Percentiles rank a stretch among this genome's conserved stretches.
Conservation (phyloP, 2,113 vertebrate genomes). For the Corvus moneduloides region DNA sequence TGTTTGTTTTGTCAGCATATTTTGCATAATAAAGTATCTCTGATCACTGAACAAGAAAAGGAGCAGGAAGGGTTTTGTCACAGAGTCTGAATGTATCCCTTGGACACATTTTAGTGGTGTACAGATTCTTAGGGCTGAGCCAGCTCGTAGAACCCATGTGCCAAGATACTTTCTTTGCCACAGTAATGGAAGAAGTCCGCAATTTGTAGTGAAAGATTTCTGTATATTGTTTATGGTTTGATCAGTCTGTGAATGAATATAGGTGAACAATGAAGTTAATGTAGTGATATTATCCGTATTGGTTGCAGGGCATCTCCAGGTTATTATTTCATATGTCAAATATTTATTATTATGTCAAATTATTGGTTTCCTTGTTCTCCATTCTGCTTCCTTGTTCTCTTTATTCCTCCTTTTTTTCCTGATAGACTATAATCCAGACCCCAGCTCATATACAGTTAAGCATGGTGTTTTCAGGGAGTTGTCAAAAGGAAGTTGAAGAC, state of each 20-base stretch:
- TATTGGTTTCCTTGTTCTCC: not conserved
- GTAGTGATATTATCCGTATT: not conserved
- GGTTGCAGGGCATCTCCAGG: not conserved
- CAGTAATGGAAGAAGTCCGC: not conserved
- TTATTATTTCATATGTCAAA: not conserved
- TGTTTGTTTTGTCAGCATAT: not conserved
- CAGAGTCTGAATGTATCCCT: not conserved
- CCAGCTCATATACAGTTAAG: not conserved
- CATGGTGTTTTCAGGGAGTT: not conserved
- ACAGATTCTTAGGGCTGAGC: not conserved
- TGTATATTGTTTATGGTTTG: not conserved
- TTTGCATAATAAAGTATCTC: not conserved
- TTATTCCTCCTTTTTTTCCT: not conserved
- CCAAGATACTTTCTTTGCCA: not conserved
- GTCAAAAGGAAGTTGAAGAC: not conserved
- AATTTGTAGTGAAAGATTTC: not conserved
- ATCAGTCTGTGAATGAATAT: not conserved
- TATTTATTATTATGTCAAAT: not conserved
- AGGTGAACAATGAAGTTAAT: not conserved
- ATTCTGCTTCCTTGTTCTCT: not conserved
- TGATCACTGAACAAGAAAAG: not conserved
- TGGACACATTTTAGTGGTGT: not conserved
- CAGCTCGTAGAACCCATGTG: not conserved
- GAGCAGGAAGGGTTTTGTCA: not conserved
- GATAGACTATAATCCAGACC: not conserved